These are phyloP conservation scores for Rhegmatorhina hoffmannsi DNA, from an alignment of 2,113 vertebrate genomes.

Conservation along the genomic window DNA sequence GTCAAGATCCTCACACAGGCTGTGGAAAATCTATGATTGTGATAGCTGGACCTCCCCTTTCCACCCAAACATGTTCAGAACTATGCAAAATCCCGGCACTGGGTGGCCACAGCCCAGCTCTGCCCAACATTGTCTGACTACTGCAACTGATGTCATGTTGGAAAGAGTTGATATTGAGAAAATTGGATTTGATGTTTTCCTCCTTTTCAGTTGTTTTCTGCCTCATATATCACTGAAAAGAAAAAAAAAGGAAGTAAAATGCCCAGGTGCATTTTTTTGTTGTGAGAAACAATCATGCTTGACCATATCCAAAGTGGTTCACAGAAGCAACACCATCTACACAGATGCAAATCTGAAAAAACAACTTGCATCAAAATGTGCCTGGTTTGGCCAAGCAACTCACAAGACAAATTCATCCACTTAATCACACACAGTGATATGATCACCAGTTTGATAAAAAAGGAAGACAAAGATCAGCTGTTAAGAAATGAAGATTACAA, in stretches of 20 bases:
- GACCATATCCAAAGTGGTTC: not conserved
- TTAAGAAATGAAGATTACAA: not conserved
- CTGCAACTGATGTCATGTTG: not conserved
- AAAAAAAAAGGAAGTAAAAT: not conserved
- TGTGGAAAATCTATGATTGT: not conserved
- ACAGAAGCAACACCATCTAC: not conserved
- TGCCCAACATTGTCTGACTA: not conserved
- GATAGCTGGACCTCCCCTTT: not conserved
- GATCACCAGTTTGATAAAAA: not conserved
- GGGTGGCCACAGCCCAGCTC: not conserved
- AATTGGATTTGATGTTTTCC: not conserved
- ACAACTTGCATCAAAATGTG: not conserved
- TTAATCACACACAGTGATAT: not conserved
- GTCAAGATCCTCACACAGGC: not conserved
- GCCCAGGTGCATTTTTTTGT: not conserved
- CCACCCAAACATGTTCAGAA: not conserved
- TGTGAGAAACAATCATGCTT: not conserved
- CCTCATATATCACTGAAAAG: not conserved
- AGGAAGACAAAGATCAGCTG: not conserved
- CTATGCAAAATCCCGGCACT: not conserved
- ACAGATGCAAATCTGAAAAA: not conserved
- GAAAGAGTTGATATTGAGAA: not conserved
- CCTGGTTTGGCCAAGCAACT: not conserved
- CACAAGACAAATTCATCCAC: not conserved
- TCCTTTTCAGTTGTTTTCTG: not conserved